Conservation (phyloP, 1,140 invertebrate species). For the Hyles euphorbiae region DNA sequence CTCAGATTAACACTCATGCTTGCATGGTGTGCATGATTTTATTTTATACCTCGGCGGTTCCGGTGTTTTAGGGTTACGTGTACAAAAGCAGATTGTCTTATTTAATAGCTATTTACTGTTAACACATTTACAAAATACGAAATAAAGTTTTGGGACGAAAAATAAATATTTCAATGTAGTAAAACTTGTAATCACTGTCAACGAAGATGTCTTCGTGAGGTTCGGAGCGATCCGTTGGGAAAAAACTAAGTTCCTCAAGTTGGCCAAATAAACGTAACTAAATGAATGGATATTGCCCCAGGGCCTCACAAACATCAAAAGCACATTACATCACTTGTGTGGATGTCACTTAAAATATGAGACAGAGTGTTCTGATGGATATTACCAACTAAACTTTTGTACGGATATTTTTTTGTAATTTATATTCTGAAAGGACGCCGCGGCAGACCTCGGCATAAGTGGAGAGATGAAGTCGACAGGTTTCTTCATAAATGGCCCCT, state of each 20-base stretch:
- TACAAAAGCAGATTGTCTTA: background rate
- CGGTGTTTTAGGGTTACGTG: slow-evolving; percentile 9
- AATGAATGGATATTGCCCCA: slow-evolving; percentile 31
- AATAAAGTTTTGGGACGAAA: no score
- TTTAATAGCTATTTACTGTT: no score
- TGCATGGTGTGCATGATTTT: slow-evolving; percentile 33
- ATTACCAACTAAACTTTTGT: no score
- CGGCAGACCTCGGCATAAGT: no score
- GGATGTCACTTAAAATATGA: background rate
- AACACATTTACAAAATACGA: no score
- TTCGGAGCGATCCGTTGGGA: slow-evolving; percentile 10
- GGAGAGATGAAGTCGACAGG: no score
- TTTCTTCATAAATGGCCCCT: no score
- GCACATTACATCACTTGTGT: slow-evolving; percentile 19
- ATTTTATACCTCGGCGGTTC: slow-evolving; percentile 14
- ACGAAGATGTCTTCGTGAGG: slow-evolving; percentile 9
- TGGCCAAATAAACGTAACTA: slow-evolving; percentile 25
- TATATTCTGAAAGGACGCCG: no score
- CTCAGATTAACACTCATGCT: slow-evolving; percentile 43
- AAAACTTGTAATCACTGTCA: slow-evolving; percentile 14
- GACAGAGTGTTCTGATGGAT: no score
- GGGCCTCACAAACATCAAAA: slow-evolving; percentile 28
- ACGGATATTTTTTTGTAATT: no score
- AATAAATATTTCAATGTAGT: background rate
- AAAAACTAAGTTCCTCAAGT: slow-evolving; percentile 20